These are phyloP conservation scores for Cathartes aura DNA, from an alignment of 2,113 vertebrate species.

Conservation along the genomic window DNA sequence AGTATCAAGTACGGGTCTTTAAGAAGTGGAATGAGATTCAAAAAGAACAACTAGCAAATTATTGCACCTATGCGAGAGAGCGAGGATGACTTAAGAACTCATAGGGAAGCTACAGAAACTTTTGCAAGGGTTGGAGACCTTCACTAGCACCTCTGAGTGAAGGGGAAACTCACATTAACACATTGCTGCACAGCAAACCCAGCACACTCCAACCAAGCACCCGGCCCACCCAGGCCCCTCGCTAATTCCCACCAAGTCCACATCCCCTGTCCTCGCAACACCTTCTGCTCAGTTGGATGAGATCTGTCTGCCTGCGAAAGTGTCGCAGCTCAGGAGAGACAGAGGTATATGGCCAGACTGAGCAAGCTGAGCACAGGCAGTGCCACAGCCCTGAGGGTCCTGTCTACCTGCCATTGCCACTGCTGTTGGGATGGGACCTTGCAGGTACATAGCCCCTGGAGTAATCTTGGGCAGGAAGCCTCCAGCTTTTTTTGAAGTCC, in stretches of 20 bases:
- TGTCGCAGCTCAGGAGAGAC: not conserved
- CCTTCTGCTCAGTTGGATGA: not conserved
- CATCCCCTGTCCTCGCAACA: not conserved
- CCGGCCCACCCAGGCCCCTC: not conserved
- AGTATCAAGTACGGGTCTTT: not conserved
- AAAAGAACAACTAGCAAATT: not conserved
- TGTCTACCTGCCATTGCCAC: not conserved
- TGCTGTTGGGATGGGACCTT: not conserved
- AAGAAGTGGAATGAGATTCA: not conserved
- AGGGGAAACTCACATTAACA: not conserved
- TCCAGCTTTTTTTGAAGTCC: not conserved
- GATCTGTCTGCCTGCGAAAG: not conserved
- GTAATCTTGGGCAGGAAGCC: not conserved
- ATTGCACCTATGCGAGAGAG: not conserved
- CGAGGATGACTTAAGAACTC: not conserved
- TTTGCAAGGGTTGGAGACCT: not conserved
- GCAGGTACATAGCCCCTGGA: fast-evolving
- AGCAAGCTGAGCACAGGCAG: not conserved
- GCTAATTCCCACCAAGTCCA: not conserved
- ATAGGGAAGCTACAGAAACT: not conserved
- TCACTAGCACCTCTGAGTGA: not conserved
- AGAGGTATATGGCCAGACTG: not conserved
- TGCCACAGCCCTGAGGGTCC: not conserved
- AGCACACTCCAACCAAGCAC: not conserved
- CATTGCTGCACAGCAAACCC: not conserved